Conservation (phyloP, 2,113 vertebrate species). For the Forbesichthys agassizii region DNA sequence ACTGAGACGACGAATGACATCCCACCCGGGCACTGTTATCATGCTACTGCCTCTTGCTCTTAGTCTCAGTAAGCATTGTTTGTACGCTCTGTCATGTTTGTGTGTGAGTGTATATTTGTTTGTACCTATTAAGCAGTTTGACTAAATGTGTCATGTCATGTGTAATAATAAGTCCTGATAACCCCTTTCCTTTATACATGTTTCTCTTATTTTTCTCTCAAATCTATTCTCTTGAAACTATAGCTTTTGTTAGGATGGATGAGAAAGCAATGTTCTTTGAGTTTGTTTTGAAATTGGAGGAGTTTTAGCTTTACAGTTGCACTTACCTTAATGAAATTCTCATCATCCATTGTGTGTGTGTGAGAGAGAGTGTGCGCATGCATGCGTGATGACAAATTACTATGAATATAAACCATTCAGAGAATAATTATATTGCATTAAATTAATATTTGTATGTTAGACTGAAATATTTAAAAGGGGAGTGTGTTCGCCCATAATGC, state of each 20-base stretch:
- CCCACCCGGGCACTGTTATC: slow-evolving; percentile 17
- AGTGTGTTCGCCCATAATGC: too few species aligned
- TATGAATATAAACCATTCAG: too few species aligned
- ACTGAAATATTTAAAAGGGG: too few species aligned
- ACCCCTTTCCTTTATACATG: background rate
- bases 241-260: slow-evolving; percentile 1
- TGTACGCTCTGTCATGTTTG: background rate
- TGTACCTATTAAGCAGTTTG: background rate
- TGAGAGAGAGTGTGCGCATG: slow-evolving; percentile 11
- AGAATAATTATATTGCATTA: too few species aligned
- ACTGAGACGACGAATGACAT: slow-evolving; percentile 45
- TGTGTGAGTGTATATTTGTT: background rate
- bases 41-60: slow-evolving; percentile 59
- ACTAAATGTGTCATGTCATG: background rate
- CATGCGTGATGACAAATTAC: background rate
- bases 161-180: background rate
- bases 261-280: slow-evolving; percentile 12
- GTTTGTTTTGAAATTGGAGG: slow-evolving; percentile 30
- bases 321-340: slow-evolving; percentile 59
- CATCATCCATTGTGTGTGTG: background rate
- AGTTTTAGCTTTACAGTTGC: slow-evolving; percentile 46
- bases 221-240: background rate
- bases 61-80: slow-evolving; percentile 59
- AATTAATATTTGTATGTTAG: too few species aligned
- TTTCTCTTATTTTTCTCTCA: background rate